Percentiles rank a stretch among this genome's conserved stretches.
Conservation (phyloP, 2,888 invertebrate genomes). For the Syritta pipiens region DNA sequence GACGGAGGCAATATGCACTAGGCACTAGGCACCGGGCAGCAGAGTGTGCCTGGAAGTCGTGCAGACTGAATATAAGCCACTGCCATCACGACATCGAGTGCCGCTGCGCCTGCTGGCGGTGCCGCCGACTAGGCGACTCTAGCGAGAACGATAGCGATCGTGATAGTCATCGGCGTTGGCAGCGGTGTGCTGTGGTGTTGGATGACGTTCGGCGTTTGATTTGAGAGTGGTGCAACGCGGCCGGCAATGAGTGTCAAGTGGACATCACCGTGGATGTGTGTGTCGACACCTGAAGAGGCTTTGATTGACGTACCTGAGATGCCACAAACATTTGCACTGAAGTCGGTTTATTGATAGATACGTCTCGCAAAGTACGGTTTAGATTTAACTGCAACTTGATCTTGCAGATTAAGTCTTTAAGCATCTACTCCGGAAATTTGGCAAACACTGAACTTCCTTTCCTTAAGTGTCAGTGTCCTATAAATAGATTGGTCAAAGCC, state of each 20-base stretch:
- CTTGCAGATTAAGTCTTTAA: no score
- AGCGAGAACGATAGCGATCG: constrained; percentile 59
- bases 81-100: constrained; percentile 63
- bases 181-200: constrained; percentile 17
- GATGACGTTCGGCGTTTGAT: constrained; percentile 47
- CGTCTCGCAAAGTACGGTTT: no score
- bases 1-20: no score
- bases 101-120: neutral
- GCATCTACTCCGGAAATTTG: no score
- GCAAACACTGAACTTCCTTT: no score
- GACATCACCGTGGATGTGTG: constrained; percentile 39
- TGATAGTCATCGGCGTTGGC: constrained; percentile 57
- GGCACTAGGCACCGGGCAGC: constrained; percentile 13
- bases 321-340: no score
- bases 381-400: no score
- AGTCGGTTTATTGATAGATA: no score
- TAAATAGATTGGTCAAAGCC: no score
- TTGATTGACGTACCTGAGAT: no score
- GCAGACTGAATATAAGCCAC: constrained; percentile 65
- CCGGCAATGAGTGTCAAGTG: constrained; percentile 51
- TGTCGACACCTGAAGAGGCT: no score
- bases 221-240: constrained; percentile 10
- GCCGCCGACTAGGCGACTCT: constrained; percentile 1
- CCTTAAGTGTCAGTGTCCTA: no score
- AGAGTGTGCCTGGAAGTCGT: constrained; percentile 35